Evolutionary conservation across 2,113 vertebrate genomes (phyloP).

Genomic region (Periophthalmus modestus): DNA sequence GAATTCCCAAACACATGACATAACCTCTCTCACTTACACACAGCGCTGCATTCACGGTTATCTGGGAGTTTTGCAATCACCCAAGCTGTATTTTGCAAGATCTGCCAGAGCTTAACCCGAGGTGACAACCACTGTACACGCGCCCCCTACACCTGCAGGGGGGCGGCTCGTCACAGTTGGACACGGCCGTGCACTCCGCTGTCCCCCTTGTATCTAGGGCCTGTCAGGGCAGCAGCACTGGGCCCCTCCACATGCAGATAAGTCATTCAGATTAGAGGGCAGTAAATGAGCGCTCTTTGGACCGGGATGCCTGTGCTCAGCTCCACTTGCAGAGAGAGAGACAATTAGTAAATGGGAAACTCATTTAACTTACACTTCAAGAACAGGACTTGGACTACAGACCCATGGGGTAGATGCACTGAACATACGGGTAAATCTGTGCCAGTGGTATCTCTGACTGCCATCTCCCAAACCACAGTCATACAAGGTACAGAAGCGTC

Average conservation of each 20-base stretch:
- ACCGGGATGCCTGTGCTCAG: conserved; percentile 36
- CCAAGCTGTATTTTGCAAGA: conserved; percentile 39
- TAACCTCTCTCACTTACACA: not conserved
- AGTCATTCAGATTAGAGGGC: conserved; percentile 46
- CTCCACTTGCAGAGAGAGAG: conserved; percentile 16
- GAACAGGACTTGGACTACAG: not conserved
- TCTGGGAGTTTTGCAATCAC: conserved; percentile 20
- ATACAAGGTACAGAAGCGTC: no score
- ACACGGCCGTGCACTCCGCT: conserved; percentile 7
- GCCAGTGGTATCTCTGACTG: no score
- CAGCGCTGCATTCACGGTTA: not conserved
- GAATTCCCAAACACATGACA: not conserved
- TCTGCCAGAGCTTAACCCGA: conserved; percentile 30
- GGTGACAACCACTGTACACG: conserved; percentile 49
- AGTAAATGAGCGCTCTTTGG: conserved; percentile 60
- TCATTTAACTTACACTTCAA: not conserved
- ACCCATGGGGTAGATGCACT: not conserved
- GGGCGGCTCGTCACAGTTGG: conserved; percentile 11
- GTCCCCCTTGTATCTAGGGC: conserved; percentile 24
- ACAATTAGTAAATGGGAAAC: conserved; percentile 21
- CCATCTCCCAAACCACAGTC: no score
- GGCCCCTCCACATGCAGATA: conserved; percentile 40
- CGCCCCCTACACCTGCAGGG: not conserved
- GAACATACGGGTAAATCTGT: not conserved
- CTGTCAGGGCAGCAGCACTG: conserved; percentile 33